Conservation (phyloP, 2,797 vertebrate species). For the Simalia tracyae region DNA sequence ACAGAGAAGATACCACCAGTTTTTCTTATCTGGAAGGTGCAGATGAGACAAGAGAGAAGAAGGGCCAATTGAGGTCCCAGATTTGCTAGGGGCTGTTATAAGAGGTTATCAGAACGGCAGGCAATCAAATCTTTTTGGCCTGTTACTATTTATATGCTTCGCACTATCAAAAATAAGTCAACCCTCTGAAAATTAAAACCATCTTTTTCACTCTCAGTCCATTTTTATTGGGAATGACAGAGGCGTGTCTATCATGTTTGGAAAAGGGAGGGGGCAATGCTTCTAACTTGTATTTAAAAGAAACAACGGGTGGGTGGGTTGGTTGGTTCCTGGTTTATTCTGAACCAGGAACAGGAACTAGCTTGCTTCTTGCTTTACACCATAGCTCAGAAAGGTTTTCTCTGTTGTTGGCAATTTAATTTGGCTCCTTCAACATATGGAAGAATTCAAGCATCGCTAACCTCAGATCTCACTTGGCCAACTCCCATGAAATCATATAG, state of each 20-base stretch:
- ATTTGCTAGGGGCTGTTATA: not conserved
- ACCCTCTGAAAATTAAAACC: conserved; percentile 7
- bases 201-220: not conserved
- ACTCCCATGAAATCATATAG: conserved; percentile 41
- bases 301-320: not conserved
- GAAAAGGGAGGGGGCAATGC: not conserved
- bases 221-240: not conserved
- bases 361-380: not conserved
- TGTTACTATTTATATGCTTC: conserved; percentile 4
- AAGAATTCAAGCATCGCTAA: conserved; percentile 3
- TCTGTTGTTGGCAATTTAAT: not conserved
- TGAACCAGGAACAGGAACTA: not conserved
- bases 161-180: not conserved
- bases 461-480: conserved; percentile 49
- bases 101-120: conserved; percentile 8
- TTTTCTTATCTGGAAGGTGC: not conserved
- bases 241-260: not conserved
- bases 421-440: conserved; percentile 6
- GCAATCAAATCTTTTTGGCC: not conserved
- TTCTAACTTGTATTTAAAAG: not conserved
- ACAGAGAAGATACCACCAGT: not conserved
- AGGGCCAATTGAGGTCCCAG: not conserved
- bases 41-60: not conserved
- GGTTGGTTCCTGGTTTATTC: not conserved
- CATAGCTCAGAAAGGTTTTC: not conserved